Conservation (phyloP, 2,888 invertebrate species). For the Cataglyphis rosenhaueri region DNA sequence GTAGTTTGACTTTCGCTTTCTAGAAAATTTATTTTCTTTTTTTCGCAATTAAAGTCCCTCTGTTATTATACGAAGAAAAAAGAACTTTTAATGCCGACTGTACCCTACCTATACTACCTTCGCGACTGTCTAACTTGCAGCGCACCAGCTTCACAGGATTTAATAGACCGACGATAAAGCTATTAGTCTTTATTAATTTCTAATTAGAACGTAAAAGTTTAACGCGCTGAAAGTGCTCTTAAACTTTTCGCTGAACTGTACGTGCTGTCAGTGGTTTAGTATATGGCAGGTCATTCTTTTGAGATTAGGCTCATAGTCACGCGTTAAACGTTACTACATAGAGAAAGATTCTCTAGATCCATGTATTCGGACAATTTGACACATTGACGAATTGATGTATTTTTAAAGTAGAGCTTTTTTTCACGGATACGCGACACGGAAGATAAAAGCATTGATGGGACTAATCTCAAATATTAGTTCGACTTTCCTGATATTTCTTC, state of each 20-base stretch:
- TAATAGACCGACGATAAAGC: constrained; percentile 80
- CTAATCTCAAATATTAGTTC: constrained; percentile 56
- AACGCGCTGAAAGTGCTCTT: constrained; percentile 64
- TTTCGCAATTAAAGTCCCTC: constrained; percentile 29
- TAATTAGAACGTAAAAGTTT: constrained; percentile 80
- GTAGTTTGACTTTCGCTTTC: constrained; percentile 40
- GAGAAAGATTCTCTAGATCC: neutral
- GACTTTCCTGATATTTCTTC: constrained; percentile 46
- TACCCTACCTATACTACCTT: constrained; percentile 29
- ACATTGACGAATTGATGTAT: constrained; percentile 22
- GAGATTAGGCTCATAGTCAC: constrained; percentile 59
- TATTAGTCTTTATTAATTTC: constrained; percentile 82
- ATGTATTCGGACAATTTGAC: neutral
- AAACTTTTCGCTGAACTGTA: constrained; percentile 56
- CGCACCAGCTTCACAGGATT: constrained; percentile 63
- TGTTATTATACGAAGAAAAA: constrained; percentile 39
- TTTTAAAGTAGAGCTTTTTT: neutral
- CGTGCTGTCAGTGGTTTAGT: constrained; percentile 38
- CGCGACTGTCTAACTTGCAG: constrained; percentile 61
- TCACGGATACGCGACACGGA: neutral
- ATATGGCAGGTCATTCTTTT: constrained; percentile 60
- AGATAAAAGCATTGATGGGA: constrained; percentile 37
- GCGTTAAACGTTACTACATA: constrained; percentile 1
- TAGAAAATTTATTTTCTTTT: constrained; percentile 45
- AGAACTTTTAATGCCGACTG: constrained; percentile 50